phyloP scores from a whole-genome alignment of 2,113 vertebrate genomes.

The Triplophysa siluroides region DNA sequence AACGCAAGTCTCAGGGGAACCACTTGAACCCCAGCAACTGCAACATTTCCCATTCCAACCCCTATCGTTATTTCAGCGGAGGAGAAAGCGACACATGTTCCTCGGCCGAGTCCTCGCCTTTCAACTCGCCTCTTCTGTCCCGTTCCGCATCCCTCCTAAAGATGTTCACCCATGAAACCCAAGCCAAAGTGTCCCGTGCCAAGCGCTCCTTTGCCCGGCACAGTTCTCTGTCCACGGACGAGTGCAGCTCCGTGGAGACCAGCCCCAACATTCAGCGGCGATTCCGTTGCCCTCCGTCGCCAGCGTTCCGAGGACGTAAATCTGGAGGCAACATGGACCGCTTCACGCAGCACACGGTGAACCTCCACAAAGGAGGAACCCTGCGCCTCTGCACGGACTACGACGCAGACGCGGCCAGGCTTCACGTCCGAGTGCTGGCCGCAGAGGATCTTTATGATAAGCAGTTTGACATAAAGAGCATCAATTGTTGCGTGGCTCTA shows the following conservation, averaged over 20 bases:
- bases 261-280: conserved; percentile 87
- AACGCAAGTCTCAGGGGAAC: conserved; percentile 73
- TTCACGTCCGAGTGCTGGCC: conserved; percentile 84
- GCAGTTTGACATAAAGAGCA: conserved; percentile 83
- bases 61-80: conserved; percentile 88
- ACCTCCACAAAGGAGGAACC: conserved; percentile 82
- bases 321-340: conserved; percentile 61
- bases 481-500: conserved; percentile 94
- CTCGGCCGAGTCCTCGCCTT: conserved; percentile 92
- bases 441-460: conserved; percentile 90
- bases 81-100: conserved; percentile 96
- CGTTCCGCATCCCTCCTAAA: conserved; percentile 92
- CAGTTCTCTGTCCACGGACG: conserved; percentile 91
- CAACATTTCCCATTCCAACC: conserved; percentile 83
- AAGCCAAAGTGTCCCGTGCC: conserved; percentile 91
- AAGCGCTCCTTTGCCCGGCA: conserved; percentile 88
- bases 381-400: conserved; percentile 86
- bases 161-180: conserved; percentile 91
- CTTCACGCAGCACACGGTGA: conserved; percentile 79
- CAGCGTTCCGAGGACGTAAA: conserved; percentile 60
- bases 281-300: conserved; percentile 70
- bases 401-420: conserved; percentile 81
- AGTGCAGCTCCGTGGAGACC: conserved; percentile 89
- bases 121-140: conserved; percentile 89
- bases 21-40: conserved; percentile 78